A percentile compares a stretch with the other conserved stretches of the same genome.
phyloP scores from a whole-genome alignment of 1,140 invertebrate genomes.

The Ylistrum balloti region DNA sequence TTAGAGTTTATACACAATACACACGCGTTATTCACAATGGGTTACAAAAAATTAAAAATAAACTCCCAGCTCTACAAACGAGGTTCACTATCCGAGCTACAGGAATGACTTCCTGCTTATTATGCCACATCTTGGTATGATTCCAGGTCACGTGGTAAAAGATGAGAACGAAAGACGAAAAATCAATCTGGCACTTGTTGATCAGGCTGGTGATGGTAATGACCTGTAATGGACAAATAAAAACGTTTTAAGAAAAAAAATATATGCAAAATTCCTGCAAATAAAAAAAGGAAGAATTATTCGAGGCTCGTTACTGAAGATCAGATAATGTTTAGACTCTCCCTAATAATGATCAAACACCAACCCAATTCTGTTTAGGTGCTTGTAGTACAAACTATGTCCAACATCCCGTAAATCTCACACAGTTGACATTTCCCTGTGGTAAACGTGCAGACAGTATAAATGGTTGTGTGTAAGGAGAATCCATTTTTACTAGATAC shows the following conservation, averaged over 20 bases:
- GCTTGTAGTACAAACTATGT: neutral
- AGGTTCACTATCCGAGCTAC: neutral
- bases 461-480: neutral
- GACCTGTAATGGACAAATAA: neutral
- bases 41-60: conserved; percentile 12
- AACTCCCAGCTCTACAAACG: neutral
- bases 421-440: neutral
- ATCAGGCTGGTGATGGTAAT: neutral
- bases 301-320: neutral
- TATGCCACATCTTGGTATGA: neutral
- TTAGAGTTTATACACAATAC: neutral
- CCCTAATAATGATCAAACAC: neutral
- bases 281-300: neutral
- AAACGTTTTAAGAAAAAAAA: neutral
- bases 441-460: neutral
- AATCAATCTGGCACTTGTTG: conserved; percentile 12
- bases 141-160: neutral
- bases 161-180: conserved; percentile 5
- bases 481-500: neutral
- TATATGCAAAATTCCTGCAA: neutral
- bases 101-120: neutral
- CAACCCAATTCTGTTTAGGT: neutral
- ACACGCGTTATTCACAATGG: neutral
- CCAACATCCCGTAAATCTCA: neutral
- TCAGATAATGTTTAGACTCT: neutral